Base-by-base conservation (phyloP, 2,113 vertebrate species). In the Platycercus adscitus region DNA sequence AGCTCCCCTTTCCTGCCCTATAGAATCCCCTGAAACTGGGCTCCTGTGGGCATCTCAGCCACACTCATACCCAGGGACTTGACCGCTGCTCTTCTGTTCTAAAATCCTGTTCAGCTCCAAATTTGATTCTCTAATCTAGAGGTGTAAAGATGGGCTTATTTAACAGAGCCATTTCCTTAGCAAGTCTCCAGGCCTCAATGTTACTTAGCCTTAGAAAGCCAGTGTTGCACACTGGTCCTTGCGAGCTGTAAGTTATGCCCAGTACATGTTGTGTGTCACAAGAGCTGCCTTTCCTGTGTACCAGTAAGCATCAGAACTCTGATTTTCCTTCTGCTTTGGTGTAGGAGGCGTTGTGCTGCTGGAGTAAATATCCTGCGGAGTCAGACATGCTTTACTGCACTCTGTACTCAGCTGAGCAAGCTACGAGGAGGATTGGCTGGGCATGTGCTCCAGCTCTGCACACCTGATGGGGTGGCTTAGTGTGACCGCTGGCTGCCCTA, bases 311-410 rank as follows among this genome's bases (percentile, higher is more conserved):
- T 70, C 89, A 66, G 78, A 93, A 72, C 31, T 81, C 46, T 55
- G 72, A 86, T 66, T 88, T 88, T 85, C 89, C 84, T 95, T 86
- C 90, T 53, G 33, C 39, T 83, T 46, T 91, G 93, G 86, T 82
- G 89, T 66, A 70, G 84, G 81, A 91, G 81, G 61, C 55, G 7
- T 33, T 75, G 68, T 79, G 58, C 25, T 61, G 10, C 86, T 65
- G 13, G 64, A 50, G 86, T 93, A 84, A 60, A 84, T 85, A 68
- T 58, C 86, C 81, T 41, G 71, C 60, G 6, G 86, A 50, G 31
- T 29, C 81, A 92, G 81, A 41, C 50, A 6, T 49, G 75, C 91
- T 70, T 90, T 43, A 26, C 80, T 47, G 46, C 46, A 1, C 60
- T 91, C 85, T 61, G 65, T 71, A 5, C 82, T 15, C 37, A 61